Evolutionary conservation across 2,888 invertebrate species (phyloP).

Genomic region (Spisula solida): DNA sequence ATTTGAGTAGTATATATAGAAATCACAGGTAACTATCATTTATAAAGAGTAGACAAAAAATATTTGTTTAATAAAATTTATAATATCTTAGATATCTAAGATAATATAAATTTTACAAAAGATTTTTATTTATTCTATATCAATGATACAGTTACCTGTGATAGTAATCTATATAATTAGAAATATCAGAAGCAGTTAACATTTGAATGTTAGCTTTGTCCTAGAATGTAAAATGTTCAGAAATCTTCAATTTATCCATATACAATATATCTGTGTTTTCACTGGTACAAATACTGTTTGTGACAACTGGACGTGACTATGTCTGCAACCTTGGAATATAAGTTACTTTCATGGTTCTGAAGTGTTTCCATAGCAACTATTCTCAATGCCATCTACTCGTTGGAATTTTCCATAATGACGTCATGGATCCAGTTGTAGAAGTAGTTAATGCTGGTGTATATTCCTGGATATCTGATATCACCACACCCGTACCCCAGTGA

Average conservation of each 20-base stretch:
- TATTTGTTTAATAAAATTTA: too few relatives aligned
- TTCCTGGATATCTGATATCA: slow-evolving; percentile 77
- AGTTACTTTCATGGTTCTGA: neutral
- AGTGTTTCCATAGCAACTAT: neutral
- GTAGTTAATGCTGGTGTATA: slow-evolving; percentile 80
- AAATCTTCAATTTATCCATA: neutral
- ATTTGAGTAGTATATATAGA: too few relatives aligned
- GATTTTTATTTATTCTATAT: too few relatives aligned
- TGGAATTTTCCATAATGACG: slow-evolving; percentile 57
- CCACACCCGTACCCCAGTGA: slow-evolving; percentile 82
- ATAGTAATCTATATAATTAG: too few relatives aligned
- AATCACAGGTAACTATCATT: too few relatives aligned
- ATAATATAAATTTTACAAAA: too few relatives aligned
- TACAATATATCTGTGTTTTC: neutral
- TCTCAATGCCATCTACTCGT: neutral
- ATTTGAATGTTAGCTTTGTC: too few relatives aligned
- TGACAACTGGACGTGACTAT: neutral
- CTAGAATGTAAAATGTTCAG: too few relatives aligned
- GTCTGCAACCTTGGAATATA: neutral
- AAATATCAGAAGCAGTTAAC: too few relatives aligned
- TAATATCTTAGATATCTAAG: too few relatives aligned
- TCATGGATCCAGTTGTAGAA: slow-evolving; percentile 79
- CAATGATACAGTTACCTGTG: too few relatives aligned
- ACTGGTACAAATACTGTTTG: neutral
- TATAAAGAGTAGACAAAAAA: too few relatives aligned